Conservation (phyloP, 2,888 invertebrate genomes). For the Cerceris ruficornis region DNA sequence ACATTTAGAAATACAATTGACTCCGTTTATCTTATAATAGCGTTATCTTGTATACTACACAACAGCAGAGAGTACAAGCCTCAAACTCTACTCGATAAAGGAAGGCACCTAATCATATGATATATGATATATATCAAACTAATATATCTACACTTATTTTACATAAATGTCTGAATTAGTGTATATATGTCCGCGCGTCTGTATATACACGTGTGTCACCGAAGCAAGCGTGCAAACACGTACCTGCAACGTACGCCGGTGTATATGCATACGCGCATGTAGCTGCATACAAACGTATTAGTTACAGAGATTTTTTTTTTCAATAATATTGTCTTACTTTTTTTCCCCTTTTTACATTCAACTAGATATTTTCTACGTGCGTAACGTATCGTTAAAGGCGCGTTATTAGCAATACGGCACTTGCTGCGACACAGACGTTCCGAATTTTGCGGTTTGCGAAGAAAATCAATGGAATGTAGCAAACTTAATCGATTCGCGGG, state of each 20-base stretch:
- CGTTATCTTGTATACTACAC: conserved; percentile 45
- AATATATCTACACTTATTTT: conserved; percentile 66
- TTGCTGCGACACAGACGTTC: background rate
- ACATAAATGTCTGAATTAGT: conserved; percentile 53
- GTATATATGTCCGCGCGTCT: conserved; percentile 16
- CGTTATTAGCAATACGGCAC: conserved; percentile 43
- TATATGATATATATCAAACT: conserved; percentile 55
- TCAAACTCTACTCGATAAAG: conserved; percentile 67
- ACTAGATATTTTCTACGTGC: conserved; percentile 38
- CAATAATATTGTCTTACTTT: conserved; percentile 71
- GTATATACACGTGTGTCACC: conserved; percentile 7
- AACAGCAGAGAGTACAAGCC: conserved; percentile 63
- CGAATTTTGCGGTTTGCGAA: background rate
- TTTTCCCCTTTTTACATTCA: conserved; percentile 40
- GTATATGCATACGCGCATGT: conserved; percentile 12
- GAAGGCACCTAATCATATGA: conserved; percentile 77
- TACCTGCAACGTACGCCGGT: background rate
- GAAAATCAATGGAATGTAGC: background rate
- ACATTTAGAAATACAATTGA: conserved; percentile 54
- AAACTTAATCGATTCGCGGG: background rate
- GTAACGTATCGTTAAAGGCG: conserved; percentile 55
- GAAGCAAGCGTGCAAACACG: background rate
- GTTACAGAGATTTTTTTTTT: conserved; percentile 56
- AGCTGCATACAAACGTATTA: conserved; percentile 40
- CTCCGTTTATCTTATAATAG: conserved; percentile 50